A percentile compares a stretch with the other conserved stretches of the same genome.
phyloP scores from a whole-genome alignment of 2,888 invertebrate species.

The Thymelicus lineola region DNA sequence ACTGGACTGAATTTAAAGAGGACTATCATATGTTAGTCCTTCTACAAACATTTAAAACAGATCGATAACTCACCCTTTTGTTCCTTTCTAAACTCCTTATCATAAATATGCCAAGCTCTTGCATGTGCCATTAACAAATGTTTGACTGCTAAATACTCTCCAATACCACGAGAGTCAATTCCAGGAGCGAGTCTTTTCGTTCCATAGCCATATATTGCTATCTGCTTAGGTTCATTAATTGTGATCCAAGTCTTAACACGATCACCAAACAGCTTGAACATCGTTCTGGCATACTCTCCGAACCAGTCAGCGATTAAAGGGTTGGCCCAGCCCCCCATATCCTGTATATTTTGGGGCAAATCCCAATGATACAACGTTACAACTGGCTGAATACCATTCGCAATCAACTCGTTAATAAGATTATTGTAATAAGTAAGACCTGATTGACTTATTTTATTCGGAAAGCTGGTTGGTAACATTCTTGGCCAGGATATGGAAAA shows the following conservation, averaged over 20 bases:
- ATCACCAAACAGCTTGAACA: conserved; percentile 77
- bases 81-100: conserved; percentile 60
- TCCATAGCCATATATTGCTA: conserved; percentile 76
- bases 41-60: not conserved
- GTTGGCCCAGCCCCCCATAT: conserved; percentile 84
- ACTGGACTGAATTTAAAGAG: not conserved
- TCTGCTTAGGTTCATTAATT: conserved; percentile 84
- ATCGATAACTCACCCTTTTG: conserved; percentile 54
- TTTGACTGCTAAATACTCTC: conserved; percentile 80
- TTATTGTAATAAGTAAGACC: conserved; percentile 88
- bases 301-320: conserved; percentile 76
- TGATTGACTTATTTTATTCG: conserved; percentile 80
- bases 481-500: conserved; percentile 88
- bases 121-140: conserved; percentile 85
- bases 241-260: conserved; percentile 85
- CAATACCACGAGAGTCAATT: conserved; percentile 72
- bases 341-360: conserved; percentile 81
- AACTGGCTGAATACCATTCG: conserved; percentile 85
- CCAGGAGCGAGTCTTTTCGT: conserved; percentile 61
- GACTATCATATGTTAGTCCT: not conserved
- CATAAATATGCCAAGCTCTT: conserved; percentile 74
- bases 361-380: conserved; percentile 86
- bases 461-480: conserved; percentile 85
- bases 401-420: conserved; percentile 85
- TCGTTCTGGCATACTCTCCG: conserved; percentile 75